Conservation (phyloP, 1,140 invertebrate genomes). For the Drosophila chauvacae region DNA sequence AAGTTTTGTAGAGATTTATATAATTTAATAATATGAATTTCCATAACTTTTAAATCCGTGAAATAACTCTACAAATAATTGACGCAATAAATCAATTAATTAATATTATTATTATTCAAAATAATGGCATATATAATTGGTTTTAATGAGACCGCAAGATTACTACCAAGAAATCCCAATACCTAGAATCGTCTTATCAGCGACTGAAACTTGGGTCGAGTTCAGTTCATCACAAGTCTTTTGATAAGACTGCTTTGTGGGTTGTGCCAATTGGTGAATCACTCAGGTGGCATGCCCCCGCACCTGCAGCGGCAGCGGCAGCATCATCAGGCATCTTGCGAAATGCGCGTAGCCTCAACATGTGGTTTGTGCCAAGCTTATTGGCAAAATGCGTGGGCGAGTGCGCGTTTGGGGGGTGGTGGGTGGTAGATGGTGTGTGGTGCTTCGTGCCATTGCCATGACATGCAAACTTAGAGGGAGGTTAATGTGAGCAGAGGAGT, state of each 20-base stretch:
- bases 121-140: no score
- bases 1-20: neutral
- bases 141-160: neutral
- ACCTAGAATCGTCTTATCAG: constrained; percentile 25
- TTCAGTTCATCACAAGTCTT: constrained; percentile 25
- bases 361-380: constrained; percentile 65
- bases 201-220: constrained; percentile 35
- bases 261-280: constrained; percentile 57
- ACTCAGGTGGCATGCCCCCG: constrained; percentile 51
- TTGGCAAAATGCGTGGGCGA: constrained; percentile 50
- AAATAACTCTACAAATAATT: neutral
- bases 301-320: constrained; percentile 10
- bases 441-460: constrained; percentile 31
- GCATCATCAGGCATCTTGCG: constrained; percentile 22
- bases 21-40: neutral
- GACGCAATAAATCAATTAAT: neutral
- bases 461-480: constrained; percentile 58
- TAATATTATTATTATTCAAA: no score
- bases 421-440: neutral
- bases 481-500: constrained; percentile 46
- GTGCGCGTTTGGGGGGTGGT: constrained; percentile 16
- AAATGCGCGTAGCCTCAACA: constrained; percentile 79
- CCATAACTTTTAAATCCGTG: neutral
- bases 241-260: constrained; percentile 41
- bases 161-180: neutral